Percentiles rank a stretch among this genome's conserved stretches.
phyloP scores from a whole-genome alignment of 2,888 invertebrate species.

The Lasioglossum marginatum region DNA sequence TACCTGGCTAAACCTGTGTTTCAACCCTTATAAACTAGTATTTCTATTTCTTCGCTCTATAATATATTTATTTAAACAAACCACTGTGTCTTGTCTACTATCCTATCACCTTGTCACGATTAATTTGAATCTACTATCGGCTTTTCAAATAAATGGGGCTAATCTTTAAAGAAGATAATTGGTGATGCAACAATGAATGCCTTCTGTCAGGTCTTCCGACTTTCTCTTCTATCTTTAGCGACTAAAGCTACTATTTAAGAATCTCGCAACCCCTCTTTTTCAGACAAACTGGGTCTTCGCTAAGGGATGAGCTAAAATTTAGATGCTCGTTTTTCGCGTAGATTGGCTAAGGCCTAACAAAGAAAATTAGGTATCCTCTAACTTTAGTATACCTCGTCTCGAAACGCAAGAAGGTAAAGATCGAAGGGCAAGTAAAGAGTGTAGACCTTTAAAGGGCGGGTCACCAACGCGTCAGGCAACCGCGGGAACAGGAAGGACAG shows the following conservation, averaged over 20 bases:
- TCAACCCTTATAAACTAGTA: constrained; percentile 5
- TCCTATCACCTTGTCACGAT: not conserved
- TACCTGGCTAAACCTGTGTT: constrained; percentile 11
- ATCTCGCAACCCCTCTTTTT: not conserved
- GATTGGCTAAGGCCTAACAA: not conserved
- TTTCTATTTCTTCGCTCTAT: constrained; percentile 15
- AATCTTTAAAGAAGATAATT: not conserved
- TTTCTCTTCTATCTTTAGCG: not conserved
- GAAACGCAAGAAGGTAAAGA: not conserved
- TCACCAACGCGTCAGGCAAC: constrained; percentile 12
- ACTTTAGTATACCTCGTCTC: not conserved
- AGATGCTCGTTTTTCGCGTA: not conserved
- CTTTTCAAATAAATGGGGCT: not conserved
- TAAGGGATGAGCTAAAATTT: not conserved
- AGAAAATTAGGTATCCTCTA: not conserved
- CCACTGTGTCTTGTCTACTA: constrained; percentile 12
- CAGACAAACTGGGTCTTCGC: not conserved
- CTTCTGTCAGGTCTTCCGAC: not conserved
- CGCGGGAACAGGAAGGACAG: constrained; percentile 20
- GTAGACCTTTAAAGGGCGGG: not conserved
- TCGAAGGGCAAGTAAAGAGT: not conserved
- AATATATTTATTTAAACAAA: constrained; percentile 39
- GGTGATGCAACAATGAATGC: not conserved
- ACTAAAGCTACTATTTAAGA: not conserved
- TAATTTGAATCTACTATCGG: not conserved